A percentile compares a stretch with the other conserved stretches of the same genome.
phyloP scores from a whole-genome alignment of 1,140 invertebrate genomes.

The Dryas iulia region DNA sequence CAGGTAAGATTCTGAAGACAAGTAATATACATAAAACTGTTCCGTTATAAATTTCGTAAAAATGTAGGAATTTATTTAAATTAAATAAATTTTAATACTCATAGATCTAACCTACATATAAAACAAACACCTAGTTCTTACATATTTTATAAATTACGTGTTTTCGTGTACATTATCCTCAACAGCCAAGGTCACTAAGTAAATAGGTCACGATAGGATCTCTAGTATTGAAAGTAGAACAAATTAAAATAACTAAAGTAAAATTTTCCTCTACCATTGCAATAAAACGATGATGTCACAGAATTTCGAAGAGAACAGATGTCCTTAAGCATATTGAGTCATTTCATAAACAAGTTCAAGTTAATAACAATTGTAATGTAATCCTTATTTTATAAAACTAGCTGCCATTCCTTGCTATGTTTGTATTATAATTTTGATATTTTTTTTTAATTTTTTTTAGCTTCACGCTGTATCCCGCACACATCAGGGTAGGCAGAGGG shows the following conservation, averaged over 20 bases:
- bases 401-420: neutral
- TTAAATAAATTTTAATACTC: too few relatives aligned
- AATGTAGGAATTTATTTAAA: too few relatives aligned
- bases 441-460: too few relatives aligned
- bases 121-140: neutral
- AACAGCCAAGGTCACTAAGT: slow-evolving; percentile 14
- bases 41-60: too few relatives aligned
- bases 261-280: slow-evolving; percentile 19
- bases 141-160: neutral
- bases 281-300: slow-evolving; percentile 26
- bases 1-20: too few relatives aligned
- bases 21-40: too few relatives aligned
- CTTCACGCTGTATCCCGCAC: too few relatives aligned
- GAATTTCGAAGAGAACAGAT: slow-evolving; percentile 25
- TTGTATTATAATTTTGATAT: neutral
- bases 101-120: too few relatives aligned
- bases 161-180: neutral
- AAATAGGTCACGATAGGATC: slow-evolving; percentile 14
- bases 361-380: neutral
- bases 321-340: slow-evolving; percentile 23
- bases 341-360: slow-evolving; percentile 11
- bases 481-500: too few relatives aligned
- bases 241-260: slow-evolving; percentile 8
- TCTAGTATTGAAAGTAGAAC: slow-evolving; percentile 25
- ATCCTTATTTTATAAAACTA: neutral